phyloP scores from a whole-genome alignment of 1,140 invertebrate species.

The Ceratitis capitata region DNA sequence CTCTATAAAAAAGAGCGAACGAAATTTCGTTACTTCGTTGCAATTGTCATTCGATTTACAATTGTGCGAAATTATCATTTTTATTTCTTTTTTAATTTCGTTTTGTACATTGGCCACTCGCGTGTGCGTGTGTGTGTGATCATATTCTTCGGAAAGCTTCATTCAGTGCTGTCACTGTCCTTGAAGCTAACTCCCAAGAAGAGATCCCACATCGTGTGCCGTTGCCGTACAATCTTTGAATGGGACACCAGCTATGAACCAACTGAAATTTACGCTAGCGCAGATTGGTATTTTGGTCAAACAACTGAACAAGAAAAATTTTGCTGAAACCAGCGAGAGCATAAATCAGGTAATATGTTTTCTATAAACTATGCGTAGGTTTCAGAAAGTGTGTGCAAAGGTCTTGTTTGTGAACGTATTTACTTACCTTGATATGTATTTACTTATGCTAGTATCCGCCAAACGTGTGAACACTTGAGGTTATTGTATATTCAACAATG shows the following conservation, averaged over 20 bases:
- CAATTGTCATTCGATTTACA: slow-evolving; percentile 14
- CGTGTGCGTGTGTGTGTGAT: slow-evolving; percentile 38
- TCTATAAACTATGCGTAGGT: background rate
- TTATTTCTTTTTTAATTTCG: slow-evolving; percentile 15
- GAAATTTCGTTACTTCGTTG: slow-evolving; percentile 18
- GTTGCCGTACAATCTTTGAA: slow-evolving; percentile 43
- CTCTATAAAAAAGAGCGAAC: background rate
- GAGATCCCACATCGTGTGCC: slow-evolving; percentile 39
- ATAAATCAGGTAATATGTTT: slow-evolving; percentile 67
- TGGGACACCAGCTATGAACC: slow-evolving; percentile 46
- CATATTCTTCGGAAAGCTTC: slow-evolving; percentile 39
- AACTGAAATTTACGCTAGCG: slow-evolving; percentile 62
- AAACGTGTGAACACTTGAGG: background rate
- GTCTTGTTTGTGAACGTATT: background rate
- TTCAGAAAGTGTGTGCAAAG: background rate
- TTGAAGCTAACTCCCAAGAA: slow-evolving; percentile 32
- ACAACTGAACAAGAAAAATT: slow-evolving; percentile 96
- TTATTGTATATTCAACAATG: background rate
- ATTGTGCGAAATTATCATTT: slow-evolving; percentile 30
- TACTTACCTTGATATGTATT: background rate
- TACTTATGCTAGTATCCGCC: background rate
- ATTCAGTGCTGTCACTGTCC: slow-evolving; percentile 25
- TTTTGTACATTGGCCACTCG: slow-evolving; percentile 39
- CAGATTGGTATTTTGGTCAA: slow-evolving; percentile 96
- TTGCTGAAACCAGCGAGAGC: slow-evolving; percentile 75